A percentile compares a stretch with the other conserved stretches of the same genome.
Evolutionary conservation across 1,140 invertebrate genomes (phyloP).

Genomic region (Cyclina sinensis): DNA sequence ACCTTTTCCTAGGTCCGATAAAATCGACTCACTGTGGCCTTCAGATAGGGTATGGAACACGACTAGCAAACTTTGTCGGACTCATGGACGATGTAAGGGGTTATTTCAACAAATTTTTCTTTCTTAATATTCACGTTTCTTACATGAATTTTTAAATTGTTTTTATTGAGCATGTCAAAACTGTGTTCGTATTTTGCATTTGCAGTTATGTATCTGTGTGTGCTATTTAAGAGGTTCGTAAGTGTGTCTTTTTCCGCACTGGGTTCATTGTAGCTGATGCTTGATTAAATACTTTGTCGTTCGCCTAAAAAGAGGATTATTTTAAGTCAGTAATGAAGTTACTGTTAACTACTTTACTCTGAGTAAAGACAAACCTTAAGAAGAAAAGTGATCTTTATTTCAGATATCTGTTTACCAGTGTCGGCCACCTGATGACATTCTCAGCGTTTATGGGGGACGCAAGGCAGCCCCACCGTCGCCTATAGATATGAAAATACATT

Average conservation of each 20-base stretch:
- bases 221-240: too few relatives aligned
- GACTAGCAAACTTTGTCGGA: slow-evolving; percentile 27
- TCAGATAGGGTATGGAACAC: slow-evolving; percentile 53
- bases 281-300: too few relatives aligned
- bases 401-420: slow-evolving; percentile 56
- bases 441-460: slow-evolving; percentile 41
- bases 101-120: neutral
- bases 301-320: too few relatives aligned
- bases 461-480: neutral
- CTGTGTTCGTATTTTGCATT: too few relatives aligned
- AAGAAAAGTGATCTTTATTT: neutral
- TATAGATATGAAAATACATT: neutral
- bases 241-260: too few relatives aligned
- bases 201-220: too few relatives aligned
- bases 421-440: slow-evolving; percentile 43
- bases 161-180: too few relatives aligned
- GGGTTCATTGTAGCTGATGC: too few relatives aligned
- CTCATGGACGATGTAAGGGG: slow-evolving; percentile 62
- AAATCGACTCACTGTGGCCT: slow-evolving; percentile 56
- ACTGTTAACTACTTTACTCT: too few relatives aligned
- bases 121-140: neutral
- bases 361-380: too few relatives aligned
- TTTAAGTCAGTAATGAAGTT: too few relatives aligned
- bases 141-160: too few relatives aligned
- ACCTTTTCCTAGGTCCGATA: slow-evolving; percentile 46